Percentiles rank a stretch among this genome's conserved stretches.
phyloP scores from a whole-genome alignment of 2,888 invertebrate genomes.

The Chrysomela aeneicollis region DNA sequence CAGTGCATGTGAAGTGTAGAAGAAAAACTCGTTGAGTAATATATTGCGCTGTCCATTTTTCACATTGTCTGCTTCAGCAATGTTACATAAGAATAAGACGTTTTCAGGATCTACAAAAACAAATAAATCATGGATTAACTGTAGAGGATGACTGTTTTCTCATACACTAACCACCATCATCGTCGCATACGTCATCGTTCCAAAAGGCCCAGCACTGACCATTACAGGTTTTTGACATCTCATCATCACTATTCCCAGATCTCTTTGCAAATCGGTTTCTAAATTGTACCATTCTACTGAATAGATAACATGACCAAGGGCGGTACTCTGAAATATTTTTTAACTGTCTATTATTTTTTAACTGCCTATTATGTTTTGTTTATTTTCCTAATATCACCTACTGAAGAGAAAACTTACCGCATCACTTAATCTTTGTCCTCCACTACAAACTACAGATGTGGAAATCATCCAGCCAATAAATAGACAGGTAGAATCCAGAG shows the following conservation, averaged over 20 bases:
- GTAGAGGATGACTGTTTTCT: neutral
- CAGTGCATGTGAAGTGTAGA: neutral
- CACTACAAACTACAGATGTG: constrained; percentile 35
- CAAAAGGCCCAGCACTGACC: constrained; percentile 38
- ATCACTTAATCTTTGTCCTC: constrained; percentile 40
- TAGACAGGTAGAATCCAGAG: constrained; percentile 31
- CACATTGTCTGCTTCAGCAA: constrained; percentile 31
- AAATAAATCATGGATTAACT: neutral
- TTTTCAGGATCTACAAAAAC: constrained; percentile 40
- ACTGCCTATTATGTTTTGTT: too few species aligned
- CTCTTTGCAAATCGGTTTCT: constrained; percentile 36
- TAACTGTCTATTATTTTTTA: too few species aligned
- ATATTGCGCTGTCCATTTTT: neutral
- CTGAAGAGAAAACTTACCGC: constrained; percentile 36
- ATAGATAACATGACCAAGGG: constrained; percentile 34
- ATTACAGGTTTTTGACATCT: constrained; percentile 35
- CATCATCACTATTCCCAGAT: constrained; percentile 36
- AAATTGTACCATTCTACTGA: constrained; percentile 39
- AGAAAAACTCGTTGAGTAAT: neutral
- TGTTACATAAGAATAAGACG: constrained; percentile 40
- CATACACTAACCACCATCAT: constrained; percentile 30
- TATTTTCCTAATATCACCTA: too few species aligned
- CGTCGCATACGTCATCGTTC: constrained; percentile 34
- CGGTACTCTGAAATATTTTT: constrained; percentile 26
- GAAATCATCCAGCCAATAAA: constrained; percentile 41